Evolutionary conservation across 2,797 vertebrate species (phyloP).

Genomic region (Malurus leucopterus): DNA sequence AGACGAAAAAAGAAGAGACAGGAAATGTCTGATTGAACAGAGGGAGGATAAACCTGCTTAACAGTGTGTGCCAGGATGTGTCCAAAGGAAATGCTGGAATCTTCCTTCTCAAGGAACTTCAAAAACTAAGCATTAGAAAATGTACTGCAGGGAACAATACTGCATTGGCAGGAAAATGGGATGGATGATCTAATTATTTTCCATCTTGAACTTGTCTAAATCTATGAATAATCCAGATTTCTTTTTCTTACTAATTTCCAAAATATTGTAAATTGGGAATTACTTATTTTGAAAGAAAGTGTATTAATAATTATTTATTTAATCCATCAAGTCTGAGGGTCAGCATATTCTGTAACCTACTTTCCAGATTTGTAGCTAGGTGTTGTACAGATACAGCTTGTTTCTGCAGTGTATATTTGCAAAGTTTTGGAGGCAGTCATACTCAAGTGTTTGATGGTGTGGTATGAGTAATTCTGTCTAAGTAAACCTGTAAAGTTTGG

Average conservation of each 20-base stretch:
- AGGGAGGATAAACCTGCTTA: constrained; percentile 10
- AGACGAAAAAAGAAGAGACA: not conserved
- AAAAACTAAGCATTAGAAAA: constrained; percentile 31
- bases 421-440: not conserved
- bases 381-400: not conserved
- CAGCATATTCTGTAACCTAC: constrained; percentile 1
- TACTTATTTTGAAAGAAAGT: not conserved
- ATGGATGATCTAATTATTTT: constrained; percentile 48
- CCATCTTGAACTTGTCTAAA: not conserved
- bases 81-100: constrained; percentile 37
- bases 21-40: not conserved
- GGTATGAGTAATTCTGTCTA: not conserved
- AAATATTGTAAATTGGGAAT: not conserved
- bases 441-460: not conserved
- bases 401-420: not conserved
- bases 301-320: not conserved
- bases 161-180: constrained; percentile 14
- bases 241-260: not conserved
- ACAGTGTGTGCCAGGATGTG: not conserved
- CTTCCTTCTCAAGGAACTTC: not conserved
- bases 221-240: constrained; percentile 18
- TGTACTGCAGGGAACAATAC: constrained; percentile 5
- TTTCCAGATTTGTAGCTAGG: constrained; percentile 18
- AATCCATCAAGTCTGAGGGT: not conserved
- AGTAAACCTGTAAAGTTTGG: not conserved